Base-by-base conservation (phyloP, 2,888 invertebrate species). In the Agrotis puta region DNA sequence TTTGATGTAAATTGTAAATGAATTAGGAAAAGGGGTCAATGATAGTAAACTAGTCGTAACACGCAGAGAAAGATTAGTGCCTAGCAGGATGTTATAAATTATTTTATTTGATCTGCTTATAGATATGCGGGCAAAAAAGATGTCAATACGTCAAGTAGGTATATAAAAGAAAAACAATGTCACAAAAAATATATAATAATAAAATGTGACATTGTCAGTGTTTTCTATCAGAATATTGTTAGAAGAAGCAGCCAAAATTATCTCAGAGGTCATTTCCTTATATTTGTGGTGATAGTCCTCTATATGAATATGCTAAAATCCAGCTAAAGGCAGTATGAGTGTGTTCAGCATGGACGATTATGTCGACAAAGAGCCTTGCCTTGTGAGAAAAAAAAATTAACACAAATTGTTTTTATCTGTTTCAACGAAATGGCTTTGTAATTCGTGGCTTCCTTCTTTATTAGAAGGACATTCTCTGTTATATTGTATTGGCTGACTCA, bases 361-460 rank as follows among this genome's bases (percentile, higher is more conserved):
- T 53, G 54, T 27, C 13, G n/a, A 65, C 69, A 53, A 64, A 67
- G 59, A 43, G 13, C 39, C 53, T 76, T 64, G 67, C 77, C 77
- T 79, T 81, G 72, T 45, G 9, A 57, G 64, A 54, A 77, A 77
- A 76, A 72, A 79, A 72, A 79, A 64, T 63, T 72, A 68, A 43
- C 45, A 71, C 54, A 50, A 62, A 64, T 58, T 43, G 76, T 77
- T 79, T 77, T 78, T 82, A 64, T 77, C 79, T 57, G 59, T 67
- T 74, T 61, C 79, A 80, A 70, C 67, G 65, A 67, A 73, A 66
- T 61, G 48, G 33, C 61, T 78, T 82, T 75, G 78, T 65, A 63
- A 62, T 82, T 51, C 45, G 45, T 56, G 13, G 62, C 79, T 79
- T 79, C 79, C 72, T 77, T 58, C 67, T 77, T 68, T 18, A 0